Percentiles rank a stretch among this genome's conserved stretches.
Conservation (phyloP, 2,797 vertebrate genomes). For the Epinephelus coioides region DNA sequence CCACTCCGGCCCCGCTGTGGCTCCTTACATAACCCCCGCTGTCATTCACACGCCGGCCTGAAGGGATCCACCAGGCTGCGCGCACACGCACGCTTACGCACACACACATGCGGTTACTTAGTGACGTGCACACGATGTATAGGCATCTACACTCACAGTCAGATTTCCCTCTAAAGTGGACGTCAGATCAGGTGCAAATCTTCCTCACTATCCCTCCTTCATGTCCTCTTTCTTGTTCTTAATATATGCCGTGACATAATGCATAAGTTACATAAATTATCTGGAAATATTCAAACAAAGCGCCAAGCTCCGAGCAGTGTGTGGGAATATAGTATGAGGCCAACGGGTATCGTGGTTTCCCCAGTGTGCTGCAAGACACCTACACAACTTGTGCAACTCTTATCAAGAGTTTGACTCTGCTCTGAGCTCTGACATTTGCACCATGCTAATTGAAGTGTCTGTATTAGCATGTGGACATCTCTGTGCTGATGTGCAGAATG, state of each 20-base stretch:
- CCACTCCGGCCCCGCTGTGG: constrained; percentile 86
- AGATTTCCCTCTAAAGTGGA: constrained; percentile 19
- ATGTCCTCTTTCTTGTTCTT: neutral
- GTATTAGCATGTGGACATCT: constrained; percentile 71
- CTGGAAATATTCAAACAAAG: constrained; percentile 46
- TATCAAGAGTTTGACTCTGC: constrained; percentile 62
- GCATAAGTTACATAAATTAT: constrained; percentile 43
- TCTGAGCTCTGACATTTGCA: constrained; percentile 76
- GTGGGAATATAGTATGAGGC: constrained; percentile 38
- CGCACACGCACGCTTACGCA: constrained; percentile 33
- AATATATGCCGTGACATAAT: constrained; percentile 18
- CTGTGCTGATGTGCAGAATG: constrained; percentile 54
- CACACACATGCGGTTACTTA: constrained; percentile 57
- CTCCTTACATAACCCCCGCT: constrained; percentile 90
- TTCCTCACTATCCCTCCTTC: constrained; percentile 12
- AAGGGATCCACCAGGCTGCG: constrained; percentile 73
- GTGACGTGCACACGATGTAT: constrained; percentile 58
- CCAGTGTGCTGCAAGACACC: constrained; percentile 62
- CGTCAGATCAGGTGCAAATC: constrained; percentile 31
- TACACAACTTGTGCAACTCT: constrained; percentile 72
- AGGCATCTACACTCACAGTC: constrained; percentile 27
- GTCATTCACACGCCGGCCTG: constrained; percentile 86
- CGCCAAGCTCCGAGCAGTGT: constrained; percentile 17
- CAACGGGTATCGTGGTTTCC: constrained; percentile 34
- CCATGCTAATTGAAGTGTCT: constrained; percentile 73